phyloP scores from a whole-genome alignment of 2,113 vertebrate genomes.

The Talpa occidentalis region DNA sequence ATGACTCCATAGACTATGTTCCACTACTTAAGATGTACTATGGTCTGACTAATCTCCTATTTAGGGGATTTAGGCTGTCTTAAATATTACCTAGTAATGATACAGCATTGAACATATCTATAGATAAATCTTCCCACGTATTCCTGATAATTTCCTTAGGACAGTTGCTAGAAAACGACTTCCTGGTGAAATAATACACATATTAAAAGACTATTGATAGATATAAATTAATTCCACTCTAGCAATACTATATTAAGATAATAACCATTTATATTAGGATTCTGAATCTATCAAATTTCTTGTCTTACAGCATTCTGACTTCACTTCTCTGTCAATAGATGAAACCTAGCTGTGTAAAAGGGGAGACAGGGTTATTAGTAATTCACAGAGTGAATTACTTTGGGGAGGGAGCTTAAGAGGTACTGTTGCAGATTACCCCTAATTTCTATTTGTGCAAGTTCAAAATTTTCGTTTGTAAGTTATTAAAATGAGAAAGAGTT shows the following conservation, averaged over 20 bases:
- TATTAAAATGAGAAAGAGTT: conserved; percentile 1
- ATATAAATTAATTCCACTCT: conserved; percentile 9
- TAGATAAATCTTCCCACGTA: conserved; percentile 40
- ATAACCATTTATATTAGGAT: not conserved
- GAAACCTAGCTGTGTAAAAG: not conserved
- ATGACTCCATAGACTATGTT: not conserved
- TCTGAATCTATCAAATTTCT: conserved; percentile 15
- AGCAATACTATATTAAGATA: conserved; percentile 27
- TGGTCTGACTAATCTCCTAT: not conserved
- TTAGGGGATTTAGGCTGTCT: not conserved
- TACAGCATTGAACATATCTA: not conserved
- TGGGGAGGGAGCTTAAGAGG: not conserved
- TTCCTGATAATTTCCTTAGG: conserved; percentile 27
- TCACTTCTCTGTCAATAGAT: not conserved
- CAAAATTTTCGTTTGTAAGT: not conserved
- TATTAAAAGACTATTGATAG: conserved; percentile 23
- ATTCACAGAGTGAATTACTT: not conserved
- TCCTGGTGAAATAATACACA: not conserved
- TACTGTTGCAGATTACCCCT: not conserved
- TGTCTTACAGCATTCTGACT: not conserved
- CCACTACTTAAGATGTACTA: not conserved
- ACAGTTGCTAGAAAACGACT: not conserved
- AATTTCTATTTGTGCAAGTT: conserved; percentile 26
- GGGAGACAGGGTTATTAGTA: not conserved
- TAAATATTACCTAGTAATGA: conserved; percentile 45